Evolutionary conservation across 2,113 vertebrate genomes (phyloP), one percentile per base, ranked within the genome.

Genomic region (Leptocoma aspasia): DNA sequence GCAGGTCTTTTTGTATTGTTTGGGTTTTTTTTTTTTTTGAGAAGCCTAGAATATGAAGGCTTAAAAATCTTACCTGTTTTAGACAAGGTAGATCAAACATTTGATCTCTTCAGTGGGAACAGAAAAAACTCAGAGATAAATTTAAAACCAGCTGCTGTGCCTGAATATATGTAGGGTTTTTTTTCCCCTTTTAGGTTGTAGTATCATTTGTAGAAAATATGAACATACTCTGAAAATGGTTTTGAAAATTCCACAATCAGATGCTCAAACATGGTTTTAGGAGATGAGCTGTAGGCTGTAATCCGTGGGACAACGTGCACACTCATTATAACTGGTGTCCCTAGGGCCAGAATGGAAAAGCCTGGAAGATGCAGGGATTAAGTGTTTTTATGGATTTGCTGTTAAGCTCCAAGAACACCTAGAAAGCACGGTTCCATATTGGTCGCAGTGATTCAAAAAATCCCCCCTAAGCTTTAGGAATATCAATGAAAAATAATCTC

Each of bases 1-100:
- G 22, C 19, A 6, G 5, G 2, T 1, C 2, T 49, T 57, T 33
- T 56, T 71, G 50, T 15, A 15, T 66, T 60, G 33, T n/a, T 56
- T 0, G 0, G 18, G 8, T 3, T 22, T 35, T 52, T 56, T 14
- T 3, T 22, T 35, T 52, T 56, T 14, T 73, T n/a, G 3, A 70
- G 56, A 27, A 49, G 15, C 39, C 20, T 65, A 15, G 24, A 80
- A 56, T 68, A 37, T 22, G 21, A n/a, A 15, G 47, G 11, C 42
- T 79, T 80, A 33, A 76, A 72, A 63, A 82, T 78, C 18, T 65
- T 76, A 22, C 10, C 8, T 66, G 0, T 45, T 12, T 47, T 71
- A 52, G 44, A 52, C 70, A n/a, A 92, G 31, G 7, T 21, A 30
- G 50, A 41, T 90, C 7, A 61, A 76, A 57, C 5, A 13, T 64